Evolutionary conservation across 2,113 vertebrate species (phyloP), one percentile per base, ranked within the genome.

Genomic region (Hoplias malabaricus): DNA sequence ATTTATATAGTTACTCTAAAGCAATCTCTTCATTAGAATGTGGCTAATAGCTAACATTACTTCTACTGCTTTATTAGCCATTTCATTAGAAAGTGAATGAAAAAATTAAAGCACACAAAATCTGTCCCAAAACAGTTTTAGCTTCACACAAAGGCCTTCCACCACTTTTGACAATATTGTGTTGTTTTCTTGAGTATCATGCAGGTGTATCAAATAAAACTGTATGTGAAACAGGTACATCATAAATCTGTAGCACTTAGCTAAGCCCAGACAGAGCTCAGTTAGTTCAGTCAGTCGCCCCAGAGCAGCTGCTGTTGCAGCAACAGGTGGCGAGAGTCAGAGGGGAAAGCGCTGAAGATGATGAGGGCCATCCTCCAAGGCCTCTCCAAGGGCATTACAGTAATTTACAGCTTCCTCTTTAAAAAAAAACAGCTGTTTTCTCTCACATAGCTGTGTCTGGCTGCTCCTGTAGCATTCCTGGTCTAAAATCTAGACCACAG

Each of bases 351-450:
- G 23, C 11, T 14, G 10, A n/a, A 56, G 25, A 68, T 56, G 21
- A 75, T 53, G 29, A 74, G 27, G 46, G 14, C 31, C 40, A 61
- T 80, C 71, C 19, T 42, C 31, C 12, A 34, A 70, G 65, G 25
- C 33, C 40, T 31, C 50, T 72, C 25, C 65, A 70, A 70, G 54
- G 62, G 38, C 40, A 50, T 50, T 2, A 43, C 27, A 31, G 57
- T 81, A 70, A 84, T 78, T 81, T 81, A 84, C 71, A 50, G 53
- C 42, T 84, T 81, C 67, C 75, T 66, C 27, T 80, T 72, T 14
- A 3, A 38, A 61, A 50, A 27, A 36, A 57, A 75, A 62, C 73
- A 80, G 56, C 61, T 68, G 77, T 7, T 3, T 65, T 19, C 19
- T 5, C 40, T 70, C 68, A 43, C 54, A 29, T n/a, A n/a, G 70